These are phyloP conservation scores for mouse (Mus musculus) DNA, from an alignment of 2,113 vertebrate species.

Conservation along the genomic window DNA sequence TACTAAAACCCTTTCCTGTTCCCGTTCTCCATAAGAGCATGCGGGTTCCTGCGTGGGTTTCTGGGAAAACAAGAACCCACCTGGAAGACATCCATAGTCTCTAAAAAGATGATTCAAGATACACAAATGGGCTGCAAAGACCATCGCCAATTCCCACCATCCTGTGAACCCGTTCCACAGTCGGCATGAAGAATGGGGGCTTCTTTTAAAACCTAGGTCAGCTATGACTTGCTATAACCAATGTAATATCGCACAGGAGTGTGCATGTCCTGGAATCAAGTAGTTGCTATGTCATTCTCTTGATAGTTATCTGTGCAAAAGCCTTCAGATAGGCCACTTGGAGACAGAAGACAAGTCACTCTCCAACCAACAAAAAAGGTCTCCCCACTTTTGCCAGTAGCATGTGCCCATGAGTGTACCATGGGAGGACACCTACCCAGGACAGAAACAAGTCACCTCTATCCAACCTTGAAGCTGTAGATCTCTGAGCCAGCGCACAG, in stretches of 20 bases:
- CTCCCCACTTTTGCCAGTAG: fast-evolving
- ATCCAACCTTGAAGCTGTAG: neutral
- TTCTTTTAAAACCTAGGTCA: neutral
- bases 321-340: neutral
- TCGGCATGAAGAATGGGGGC: neutral
- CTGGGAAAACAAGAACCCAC: neutral
- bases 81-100: fast-evolving
- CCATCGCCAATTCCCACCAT: neutral
- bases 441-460: neutral
- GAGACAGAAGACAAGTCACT: neutral
- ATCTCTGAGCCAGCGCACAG: neutral
- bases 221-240: neutral
- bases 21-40: neutral
- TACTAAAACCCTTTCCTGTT: neutral
- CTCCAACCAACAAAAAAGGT: neutral
- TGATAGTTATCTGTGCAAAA: neutral
- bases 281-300: neutral
- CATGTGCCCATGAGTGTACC: neutral
- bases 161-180: neutral
- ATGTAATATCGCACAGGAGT: neutral
- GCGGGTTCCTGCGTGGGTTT: no score
- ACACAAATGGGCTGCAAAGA: neutral
- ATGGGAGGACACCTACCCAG: neutral
- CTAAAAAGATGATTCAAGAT: neutral
- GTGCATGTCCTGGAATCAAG: neutral